Percentiles rank a stretch among this genome's conserved stretches.
phyloP scores from a whole-genome alignment of 2,113 vertebrate genomes.

The Mus pahari region DNA sequence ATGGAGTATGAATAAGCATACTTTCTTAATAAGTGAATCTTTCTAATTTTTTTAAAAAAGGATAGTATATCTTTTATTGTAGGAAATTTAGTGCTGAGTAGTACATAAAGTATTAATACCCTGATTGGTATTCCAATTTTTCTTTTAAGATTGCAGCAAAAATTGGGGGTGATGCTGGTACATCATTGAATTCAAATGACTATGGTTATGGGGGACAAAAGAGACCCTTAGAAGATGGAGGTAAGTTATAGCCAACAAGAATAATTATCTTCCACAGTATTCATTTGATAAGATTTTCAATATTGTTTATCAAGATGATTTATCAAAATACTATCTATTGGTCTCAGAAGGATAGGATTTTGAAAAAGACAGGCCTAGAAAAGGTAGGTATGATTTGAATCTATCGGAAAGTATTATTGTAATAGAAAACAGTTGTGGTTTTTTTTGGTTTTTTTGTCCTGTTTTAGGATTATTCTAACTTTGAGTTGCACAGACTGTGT shows the following conservation, averaged over 20 bases:
- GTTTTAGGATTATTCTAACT: conserved; percentile 25
- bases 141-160: conserved; percentile 96
- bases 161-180: conserved; percentile 96
- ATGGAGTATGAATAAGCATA: neutral
- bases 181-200: conserved; percentile 92
- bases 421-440: conserved; percentile 40
- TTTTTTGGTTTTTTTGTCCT: neutral
- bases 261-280: neutral
- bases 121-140: conserved; percentile 40
- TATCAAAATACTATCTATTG: conserved; percentile 36
- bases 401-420: conserved; percentile 39
- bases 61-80: neutral
- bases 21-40: conserved; percentile 30
- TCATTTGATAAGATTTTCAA: conserved; percentile 47
- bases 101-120: neutral
- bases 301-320: conserved; percentile 45
- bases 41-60: neutral
- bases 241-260: conserved; percentile 86
- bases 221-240: conserved; percentile 98
- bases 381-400: conserved; percentile 75
- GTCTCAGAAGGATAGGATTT: conserved; percentile 12
- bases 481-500: conserved; percentile 70
- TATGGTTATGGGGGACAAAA: conserved; percentile 98
- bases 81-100: neutral
- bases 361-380: neutral